A percentile compares a stretch with the other conserved stretches of the same genome.
Evolutionary conservation across 2,113 vertebrate genomes (phyloP).

Genomic region (Arizona elegans): DNA sequence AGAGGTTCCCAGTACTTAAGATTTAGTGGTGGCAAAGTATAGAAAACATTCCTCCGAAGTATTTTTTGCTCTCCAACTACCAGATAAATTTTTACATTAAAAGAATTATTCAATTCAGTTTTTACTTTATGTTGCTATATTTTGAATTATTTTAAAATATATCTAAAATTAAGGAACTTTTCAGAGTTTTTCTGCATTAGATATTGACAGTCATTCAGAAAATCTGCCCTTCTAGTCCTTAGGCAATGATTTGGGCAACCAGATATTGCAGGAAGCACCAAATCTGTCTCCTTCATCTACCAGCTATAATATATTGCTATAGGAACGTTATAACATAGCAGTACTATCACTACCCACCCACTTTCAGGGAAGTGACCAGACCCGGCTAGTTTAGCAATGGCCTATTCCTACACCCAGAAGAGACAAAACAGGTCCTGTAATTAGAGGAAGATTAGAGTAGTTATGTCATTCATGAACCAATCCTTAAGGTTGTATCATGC

Average conservation of each 20-base stretch:
- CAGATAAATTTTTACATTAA: neutral
- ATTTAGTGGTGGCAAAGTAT: neutral
- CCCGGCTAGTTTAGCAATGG: neutral
- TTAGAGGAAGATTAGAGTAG: too few species aligned
- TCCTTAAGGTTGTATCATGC: neutral
- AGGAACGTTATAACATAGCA: neutral
- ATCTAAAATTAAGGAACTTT: neutral
- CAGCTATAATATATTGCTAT: neutral
- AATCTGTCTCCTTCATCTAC: neutral
- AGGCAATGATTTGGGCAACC: neutral
- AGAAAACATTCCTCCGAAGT: neutral
- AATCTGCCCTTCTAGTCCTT: neutral
- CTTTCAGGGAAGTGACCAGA: neutral
- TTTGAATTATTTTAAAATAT: neutral
- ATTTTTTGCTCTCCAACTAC: neutral
- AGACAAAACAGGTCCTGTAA: neutral
- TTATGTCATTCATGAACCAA: neutral
- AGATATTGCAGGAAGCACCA: neutral
- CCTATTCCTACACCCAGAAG: neutral
- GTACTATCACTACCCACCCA: neutral
- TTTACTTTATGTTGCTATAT: neutral
- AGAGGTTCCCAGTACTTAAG: neutral
- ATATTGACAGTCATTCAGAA: neutral
- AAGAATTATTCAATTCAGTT: neutral
- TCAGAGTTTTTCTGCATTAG: neutral